phyloP scores from a whole-genome alignment of 2,797 vertebrate species.

The Chelon labrosus region DNA sequence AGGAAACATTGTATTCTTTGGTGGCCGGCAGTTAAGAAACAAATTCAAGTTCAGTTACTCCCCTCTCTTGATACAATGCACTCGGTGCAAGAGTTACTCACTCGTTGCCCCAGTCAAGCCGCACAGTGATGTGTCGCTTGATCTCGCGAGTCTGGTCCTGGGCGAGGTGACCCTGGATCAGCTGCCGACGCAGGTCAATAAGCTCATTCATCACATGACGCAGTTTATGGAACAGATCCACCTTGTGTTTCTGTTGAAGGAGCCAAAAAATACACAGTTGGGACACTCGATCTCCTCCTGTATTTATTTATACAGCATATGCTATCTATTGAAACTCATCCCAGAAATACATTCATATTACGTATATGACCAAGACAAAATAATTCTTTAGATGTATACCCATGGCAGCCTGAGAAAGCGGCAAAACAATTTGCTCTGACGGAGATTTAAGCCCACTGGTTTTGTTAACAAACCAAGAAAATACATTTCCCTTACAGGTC shows the following conservation, averaged over 20 bases:
- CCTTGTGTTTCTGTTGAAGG: conserved; percentile 94
- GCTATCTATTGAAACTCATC: background rate
- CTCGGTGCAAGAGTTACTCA: conserved; percentile 83
- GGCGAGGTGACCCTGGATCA: conserved; percentile 97
- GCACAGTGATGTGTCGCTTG: conserved; percentile 97
- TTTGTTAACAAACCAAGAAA: conserved; percentile 36
- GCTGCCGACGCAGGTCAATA: conserved; percentile 97
- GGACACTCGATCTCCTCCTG: background rate
- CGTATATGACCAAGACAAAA: conserved; percentile 9
- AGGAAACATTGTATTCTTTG: conserved; percentile 39
- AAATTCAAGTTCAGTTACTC: conserved; percentile 7
- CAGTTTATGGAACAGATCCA: conserved; percentile 99
- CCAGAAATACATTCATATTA: background rate
- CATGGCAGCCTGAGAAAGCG: background rate
- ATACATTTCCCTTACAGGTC: conserved; percentile 26
- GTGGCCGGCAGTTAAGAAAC: conserved; percentile 45
- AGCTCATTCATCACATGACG: conserved; percentile 99
- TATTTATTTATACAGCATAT: background rate
- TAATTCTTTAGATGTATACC: background rate
- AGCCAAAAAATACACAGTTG: conserved; percentile 18
- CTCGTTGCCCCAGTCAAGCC: conserved; percentile 99
- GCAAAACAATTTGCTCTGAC: conserved; percentile 7
- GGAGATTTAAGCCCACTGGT: conserved; percentile 21
- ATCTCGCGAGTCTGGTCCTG: conserved; percentile 98
- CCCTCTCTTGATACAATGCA: conserved; percentile 7